Conservation (phyloP, 2,113 vertebrate species). For the Struthio camelus region DNA sequence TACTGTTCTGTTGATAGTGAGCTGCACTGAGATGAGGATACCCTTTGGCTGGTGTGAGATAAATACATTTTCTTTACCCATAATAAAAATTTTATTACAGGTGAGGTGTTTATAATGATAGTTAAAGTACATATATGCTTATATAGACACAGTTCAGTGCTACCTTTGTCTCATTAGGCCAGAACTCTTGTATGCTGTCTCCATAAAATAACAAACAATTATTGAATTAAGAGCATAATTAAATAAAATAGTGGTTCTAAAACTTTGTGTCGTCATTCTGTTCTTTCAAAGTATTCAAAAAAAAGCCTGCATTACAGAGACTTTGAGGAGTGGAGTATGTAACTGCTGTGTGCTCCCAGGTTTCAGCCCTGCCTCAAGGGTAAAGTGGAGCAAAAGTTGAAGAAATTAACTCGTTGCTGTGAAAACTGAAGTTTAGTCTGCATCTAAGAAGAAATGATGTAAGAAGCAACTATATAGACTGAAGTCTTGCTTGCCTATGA, state of each 20-base stretch:
- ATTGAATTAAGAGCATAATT: accelerated
- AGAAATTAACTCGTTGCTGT: background rate
- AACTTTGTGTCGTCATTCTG: background rate
- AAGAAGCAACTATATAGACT: background rate
- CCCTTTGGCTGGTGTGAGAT: background rate
- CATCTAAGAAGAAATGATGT: accelerated
- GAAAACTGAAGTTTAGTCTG: background rate
- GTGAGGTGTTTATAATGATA: background rate
- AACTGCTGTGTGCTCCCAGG: background rate
- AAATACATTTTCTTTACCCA: background rate
- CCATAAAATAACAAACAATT: background rate
- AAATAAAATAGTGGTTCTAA: background rate
- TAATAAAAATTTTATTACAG: background rate
- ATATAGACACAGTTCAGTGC: background rate
- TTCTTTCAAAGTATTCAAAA: background rate
- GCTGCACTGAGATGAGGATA: background rate
- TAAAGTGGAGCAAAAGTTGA: background rate
- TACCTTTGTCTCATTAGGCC: background rate
- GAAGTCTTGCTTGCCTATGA: background rate
- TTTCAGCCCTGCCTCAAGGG: background rate
- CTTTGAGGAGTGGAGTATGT: background rate
- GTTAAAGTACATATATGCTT: background rate
- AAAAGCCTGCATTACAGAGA: background rate
- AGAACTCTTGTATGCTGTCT: background rate
- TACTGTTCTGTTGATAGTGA: background rate